Evolutionary conservation across 2,113 vertebrate genomes (phyloP).

Genomic region (Scatophagus argus): DNA sequence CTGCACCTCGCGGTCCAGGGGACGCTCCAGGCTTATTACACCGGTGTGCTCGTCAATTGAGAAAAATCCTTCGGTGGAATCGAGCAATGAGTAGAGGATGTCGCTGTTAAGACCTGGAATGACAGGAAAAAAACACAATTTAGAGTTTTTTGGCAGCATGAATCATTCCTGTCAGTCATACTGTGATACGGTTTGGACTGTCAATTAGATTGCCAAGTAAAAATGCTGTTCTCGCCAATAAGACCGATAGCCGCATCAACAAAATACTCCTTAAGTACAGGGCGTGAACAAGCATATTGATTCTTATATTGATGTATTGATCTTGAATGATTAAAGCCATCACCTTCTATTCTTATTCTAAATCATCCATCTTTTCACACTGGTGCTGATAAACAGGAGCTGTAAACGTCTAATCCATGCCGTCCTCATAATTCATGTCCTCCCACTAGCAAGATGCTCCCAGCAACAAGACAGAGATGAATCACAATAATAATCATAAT

Average conservation of each 20-base stretch:
- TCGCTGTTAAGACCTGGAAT: slow-evolving; percentile 88
- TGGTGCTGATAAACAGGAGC: slow-evolving; percentile 55
- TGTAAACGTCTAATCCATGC: slow-evolving; percentile 50
- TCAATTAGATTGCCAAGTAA: slow-evolving; percentile 2
- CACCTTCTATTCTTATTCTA: slow-evolving; percentile 7
- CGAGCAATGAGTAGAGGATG: slow-evolving; percentile 89
- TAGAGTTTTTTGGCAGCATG: neutral
- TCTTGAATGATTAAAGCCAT: slow-evolving; percentile 40
- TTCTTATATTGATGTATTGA: slow-evolving; percentile 40
- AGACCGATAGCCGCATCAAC: slow-evolving; percentile 12
- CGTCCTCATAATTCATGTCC: slow-evolving; percentile 72
- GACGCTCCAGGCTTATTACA: slow-evolving; percentile 88
- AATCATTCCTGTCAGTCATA: neutral
- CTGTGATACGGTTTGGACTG: neutral
- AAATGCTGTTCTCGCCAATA: slow-evolving; percentile 1
- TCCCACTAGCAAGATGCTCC: slow-evolving; percentile 59
- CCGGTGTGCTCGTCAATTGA: slow-evolving; percentile 92
- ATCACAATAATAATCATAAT: slow-evolving; percentile 79
- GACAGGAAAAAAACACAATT: neutral
- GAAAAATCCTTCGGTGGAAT: slow-evolving; percentile 92
- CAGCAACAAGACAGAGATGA: slow-evolving; percentile 80
- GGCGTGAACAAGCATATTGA: slow-evolving; percentile 29
- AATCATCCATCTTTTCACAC: slow-evolving; percentile 51
- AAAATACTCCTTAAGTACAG: slow-evolving; percentile 24
- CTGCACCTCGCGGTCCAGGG: slow-evolving; percentile 91